Conservation (phyloP, 2,888 invertebrate genomes). For the Augiades crinisus region DNA sequence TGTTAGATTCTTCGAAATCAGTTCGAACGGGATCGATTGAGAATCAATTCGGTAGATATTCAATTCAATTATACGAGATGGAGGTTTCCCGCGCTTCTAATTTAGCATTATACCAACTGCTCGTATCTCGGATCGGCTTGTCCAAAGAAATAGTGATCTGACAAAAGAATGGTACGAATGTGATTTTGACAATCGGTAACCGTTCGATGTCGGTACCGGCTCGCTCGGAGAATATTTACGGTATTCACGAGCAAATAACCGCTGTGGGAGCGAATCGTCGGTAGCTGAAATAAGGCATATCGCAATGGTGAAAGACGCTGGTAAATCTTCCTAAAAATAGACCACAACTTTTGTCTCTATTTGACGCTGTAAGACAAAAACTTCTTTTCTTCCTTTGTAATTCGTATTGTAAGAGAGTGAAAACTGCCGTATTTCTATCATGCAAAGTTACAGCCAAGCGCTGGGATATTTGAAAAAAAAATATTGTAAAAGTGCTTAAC, state of each 20-base stretch:
- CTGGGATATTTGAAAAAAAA: too few relatives aligned
- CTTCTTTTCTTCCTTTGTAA: too few relatives aligned
- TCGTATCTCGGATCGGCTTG: conserved; percentile 67
- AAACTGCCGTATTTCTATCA: too few relatives aligned
- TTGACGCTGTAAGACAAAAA: conserved; percentile 50
- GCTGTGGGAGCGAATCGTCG: too few relatives aligned
- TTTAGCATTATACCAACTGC: conserved; percentile 60
- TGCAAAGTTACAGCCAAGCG: too few relatives aligned
- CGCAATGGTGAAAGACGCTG: too few relatives aligned
- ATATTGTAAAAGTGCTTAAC: too few relatives aligned
- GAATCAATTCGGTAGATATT: conserved; percentile 61
- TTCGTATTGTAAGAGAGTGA: too few relatives aligned
- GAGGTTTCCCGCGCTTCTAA: conserved; percentile 67
- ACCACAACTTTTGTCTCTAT: conserved; percentile 51
- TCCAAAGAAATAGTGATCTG: conserved; percentile 65
- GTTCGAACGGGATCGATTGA: conserved; percentile 63
- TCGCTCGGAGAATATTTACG: conserved; percentile 48
- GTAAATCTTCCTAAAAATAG: conserved; percentile 37
- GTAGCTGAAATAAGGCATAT: neutral
- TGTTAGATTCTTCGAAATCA: conserved; percentile 57
- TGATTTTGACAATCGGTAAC: conserved; percentile 70
- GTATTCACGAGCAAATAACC: conserved; percentile 40
- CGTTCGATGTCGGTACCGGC: conserved; percentile 56
- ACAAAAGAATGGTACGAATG: conserved; percentile 65
- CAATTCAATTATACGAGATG: conserved; percentile 68